phyloP scores from a whole-genome alignment of 2,113 vertebrate genomes.

The Synodontis membranacea region DNA sequence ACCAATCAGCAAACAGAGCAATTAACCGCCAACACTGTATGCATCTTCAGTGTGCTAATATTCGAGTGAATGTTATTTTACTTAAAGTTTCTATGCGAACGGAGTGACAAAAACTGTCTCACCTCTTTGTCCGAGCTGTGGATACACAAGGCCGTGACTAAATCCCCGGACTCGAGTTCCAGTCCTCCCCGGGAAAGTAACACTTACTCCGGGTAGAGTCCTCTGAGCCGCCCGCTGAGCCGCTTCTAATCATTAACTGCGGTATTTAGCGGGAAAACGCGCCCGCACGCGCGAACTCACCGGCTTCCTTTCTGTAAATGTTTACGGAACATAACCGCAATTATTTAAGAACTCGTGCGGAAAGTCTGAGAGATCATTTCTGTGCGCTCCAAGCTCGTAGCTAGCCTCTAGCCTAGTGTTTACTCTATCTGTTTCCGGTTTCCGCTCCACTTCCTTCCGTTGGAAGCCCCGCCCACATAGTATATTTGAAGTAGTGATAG shows the following conservation, averaged over 20 bases:
- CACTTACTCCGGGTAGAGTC: neutral
- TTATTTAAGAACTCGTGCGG: neutral
- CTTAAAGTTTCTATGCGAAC: neutral
- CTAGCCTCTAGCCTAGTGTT: neutral
- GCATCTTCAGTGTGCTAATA: neutral
- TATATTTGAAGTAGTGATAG: no score
- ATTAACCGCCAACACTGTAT: neutral
- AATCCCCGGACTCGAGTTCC: slow-evolving; percentile 11
- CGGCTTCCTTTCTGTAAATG: no score
- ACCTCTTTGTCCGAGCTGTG: neutral
- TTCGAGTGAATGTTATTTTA: neutral
- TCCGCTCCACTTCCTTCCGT: neutral
- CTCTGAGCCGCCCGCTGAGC: neutral
- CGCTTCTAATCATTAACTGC: neutral
- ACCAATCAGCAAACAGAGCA: neutral
- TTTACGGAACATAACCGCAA: neutral
- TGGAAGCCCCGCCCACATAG: neutral
- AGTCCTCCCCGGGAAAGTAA: neutral
- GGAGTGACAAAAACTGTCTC: neutral
- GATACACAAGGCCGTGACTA: neutral
- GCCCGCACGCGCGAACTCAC: neutral
- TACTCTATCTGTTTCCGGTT: neutral
- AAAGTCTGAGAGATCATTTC: no score
- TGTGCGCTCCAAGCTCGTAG: neutral
- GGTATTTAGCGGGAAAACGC: neutral